Percentiles rank a stretch among this genome's conserved stretches.
These are phyloP conservation scores for Chirona hameri DNA, from an alignment of 2,888 invertebrate genomes.

Conservation along the genomic window DNA sequence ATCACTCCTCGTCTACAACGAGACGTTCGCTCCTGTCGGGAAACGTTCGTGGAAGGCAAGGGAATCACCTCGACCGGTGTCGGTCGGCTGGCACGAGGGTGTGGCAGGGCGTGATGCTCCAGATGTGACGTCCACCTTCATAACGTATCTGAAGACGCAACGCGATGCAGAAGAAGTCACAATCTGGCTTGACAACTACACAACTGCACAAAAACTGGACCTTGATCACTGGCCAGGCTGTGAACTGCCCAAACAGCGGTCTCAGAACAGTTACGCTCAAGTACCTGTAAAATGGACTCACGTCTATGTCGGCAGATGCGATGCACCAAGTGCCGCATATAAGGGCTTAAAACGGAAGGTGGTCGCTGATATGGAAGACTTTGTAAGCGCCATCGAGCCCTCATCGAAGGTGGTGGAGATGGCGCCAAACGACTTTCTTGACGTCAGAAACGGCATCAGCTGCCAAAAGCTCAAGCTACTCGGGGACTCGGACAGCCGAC, in stretches of 20 bases:
- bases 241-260: not conserved
- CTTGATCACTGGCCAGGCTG: not conserved
- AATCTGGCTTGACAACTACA: conserved; percentile 22
- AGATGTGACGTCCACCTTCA: not conserved
- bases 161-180: not conserved
- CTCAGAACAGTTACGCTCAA: not conserved
- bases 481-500: not conserved
- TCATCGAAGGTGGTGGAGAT: not conserved
- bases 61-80: not conserved
- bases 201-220: conserved; percentile 25
- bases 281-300: not conserved
- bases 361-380: not conserved
- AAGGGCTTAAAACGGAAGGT: not conserved
- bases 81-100: not conserved
- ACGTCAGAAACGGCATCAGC: not conserved
- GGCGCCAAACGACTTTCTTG: not conserved
- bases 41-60: not conserved
- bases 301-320: not conserved
- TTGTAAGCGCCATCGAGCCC: not conserved
- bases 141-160: not conserved
- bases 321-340: not conserved
- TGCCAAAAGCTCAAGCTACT: not conserved
- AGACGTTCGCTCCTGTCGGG: not conserved
- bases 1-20: not conserved
- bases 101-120: not conserved